phyloP scores from a whole-genome alignment of 2,797 vertebrate species.

The Sebastes nivosus region DNA sequence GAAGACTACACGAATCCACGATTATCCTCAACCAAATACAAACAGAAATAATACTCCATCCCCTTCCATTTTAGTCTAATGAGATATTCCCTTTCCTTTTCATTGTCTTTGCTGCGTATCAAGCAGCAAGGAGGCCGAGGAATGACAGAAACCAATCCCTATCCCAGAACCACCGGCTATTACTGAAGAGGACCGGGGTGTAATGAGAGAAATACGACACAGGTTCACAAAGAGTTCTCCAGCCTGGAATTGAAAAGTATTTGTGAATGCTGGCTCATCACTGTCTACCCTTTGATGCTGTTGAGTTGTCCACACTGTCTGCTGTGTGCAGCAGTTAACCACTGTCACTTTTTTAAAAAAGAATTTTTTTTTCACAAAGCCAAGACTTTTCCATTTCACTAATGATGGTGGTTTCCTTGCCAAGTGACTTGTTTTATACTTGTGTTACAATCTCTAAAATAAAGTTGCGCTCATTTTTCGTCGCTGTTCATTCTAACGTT shows the following conservation, averaged over 20 bases:
- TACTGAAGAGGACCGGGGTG: too few species aligned
- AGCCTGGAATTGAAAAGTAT: constrained; percentile 13
- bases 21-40: too few species aligned
- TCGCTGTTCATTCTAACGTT: too few species aligned
- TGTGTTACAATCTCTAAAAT: neutral
- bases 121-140: too few species aligned
- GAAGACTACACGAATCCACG: too few species aligned
- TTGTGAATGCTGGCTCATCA: neutral
- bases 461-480: neutral
- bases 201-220: constrained; percentile 32
- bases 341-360: neutral
- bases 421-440: neutral
- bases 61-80: too few species aligned
- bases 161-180: too few species aligned
- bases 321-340: too few species aligned
- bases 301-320: neutral
- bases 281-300: neutral
- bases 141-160: too few species aligned
- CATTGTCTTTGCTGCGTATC: too few species aligned
- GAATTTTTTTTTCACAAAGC: neutral
- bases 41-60: too few species aligned
- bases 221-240: constrained; percentile 51
- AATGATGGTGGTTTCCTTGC: neutral
- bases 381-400: neutral
- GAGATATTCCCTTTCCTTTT: too few species aligned